Percentiles rank a stretch among this genome's conserved stretches.
Conservation (phyloP, 2,888 invertebrate genomes). For the Blomia tropicalis region DNA sequence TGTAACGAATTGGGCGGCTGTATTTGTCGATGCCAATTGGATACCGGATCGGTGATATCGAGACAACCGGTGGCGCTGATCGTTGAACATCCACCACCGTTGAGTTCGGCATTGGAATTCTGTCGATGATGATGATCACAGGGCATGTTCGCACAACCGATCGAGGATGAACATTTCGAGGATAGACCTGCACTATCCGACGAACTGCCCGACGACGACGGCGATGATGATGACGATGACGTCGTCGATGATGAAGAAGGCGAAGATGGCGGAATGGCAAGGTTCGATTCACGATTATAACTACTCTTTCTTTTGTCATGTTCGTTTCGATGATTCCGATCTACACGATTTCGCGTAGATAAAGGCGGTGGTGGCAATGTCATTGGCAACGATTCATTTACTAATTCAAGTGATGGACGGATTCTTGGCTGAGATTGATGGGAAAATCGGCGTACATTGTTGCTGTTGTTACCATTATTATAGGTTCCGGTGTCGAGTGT, state of each 20-base stretch:
- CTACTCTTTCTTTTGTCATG: too few species aligned
- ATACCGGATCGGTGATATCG: not conserved
- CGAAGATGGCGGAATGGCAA: not conserved
- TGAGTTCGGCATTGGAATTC: not conserved
- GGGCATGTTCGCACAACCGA: not conserved
- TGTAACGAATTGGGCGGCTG: not conserved
- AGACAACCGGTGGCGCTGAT: not conserved
- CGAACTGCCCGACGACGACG: too few species aligned
- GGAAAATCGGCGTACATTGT: not conserved
- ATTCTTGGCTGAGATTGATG: not conserved
- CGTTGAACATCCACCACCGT: not conserved
- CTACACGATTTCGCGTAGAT: not conserved
- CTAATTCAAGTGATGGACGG: constrained; percentile 2
- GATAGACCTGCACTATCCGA: too few species aligned
- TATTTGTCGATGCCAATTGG: not conserved
- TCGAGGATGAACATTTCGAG: not conserved
- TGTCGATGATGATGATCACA: not conserved
- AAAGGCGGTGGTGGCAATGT: not conserved
- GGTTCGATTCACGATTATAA: not conserved
- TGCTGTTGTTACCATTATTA: not conserved
- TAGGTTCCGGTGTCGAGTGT: not conserved
- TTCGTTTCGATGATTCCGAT: not conserved
- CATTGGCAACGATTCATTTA: not conserved
- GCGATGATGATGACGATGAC: not conserved
- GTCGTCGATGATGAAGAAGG: not conserved